phyloP scores from a whole-genome alignment of 2,888 invertebrate species.

The Chromoteleia sp. region DNA sequence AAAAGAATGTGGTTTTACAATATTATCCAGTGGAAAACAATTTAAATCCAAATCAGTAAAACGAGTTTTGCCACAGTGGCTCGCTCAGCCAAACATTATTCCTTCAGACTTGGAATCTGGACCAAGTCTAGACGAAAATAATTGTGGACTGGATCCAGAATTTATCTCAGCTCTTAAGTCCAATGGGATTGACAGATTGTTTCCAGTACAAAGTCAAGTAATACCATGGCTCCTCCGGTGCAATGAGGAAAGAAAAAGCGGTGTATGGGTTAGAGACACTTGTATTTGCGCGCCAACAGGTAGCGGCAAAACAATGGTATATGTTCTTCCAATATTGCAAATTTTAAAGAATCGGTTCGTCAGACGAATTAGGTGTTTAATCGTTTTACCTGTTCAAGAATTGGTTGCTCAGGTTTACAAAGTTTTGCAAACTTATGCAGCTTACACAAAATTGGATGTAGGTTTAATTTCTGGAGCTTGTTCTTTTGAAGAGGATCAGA shows the following conservation, averaged over 20 bases:
- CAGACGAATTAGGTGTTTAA: conserved; percentile 91
- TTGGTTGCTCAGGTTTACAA: conserved; percentile 95
- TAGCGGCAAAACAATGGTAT: conserved; percentile 98
- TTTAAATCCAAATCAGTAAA: conserved; percentile 85
- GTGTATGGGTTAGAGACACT: conserved; percentile 92
- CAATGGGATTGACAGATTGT: conserved; percentile 91
- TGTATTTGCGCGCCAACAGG: conserved; percentile 99
- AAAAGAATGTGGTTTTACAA: conserved; percentile 74
- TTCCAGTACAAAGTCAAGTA: conserved; percentile 93
- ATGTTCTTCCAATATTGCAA: conserved; percentile 94
- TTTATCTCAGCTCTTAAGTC: conserved; percentile 88
- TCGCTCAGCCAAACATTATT: conserved; percentile 92
- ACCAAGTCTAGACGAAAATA: conserved; percentile 84
- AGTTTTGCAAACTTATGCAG: conserved; percentile 91
- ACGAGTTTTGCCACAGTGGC: conserved; percentile 94
- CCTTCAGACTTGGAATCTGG: conserved; percentile 89
- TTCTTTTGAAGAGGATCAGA: conserved; percentile 89
- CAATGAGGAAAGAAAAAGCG: conserved; percentile 86
- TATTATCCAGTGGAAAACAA: conserved; percentile 83
- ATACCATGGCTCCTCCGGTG: conserved; percentile 91
- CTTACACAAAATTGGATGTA: conserved; percentile 89
- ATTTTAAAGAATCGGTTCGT: conserved; percentile 87
- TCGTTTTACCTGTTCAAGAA: conserved; percentile 97
- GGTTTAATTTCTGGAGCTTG: conserved; percentile 89
- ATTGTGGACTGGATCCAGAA: conserved; percentile 87